A percentile compares a stretch with the other conserved stretches of the same genome.
phyloP scores from a whole-genome alignment of 1,140 invertebrate species.

The Bombus fervidus region DNA sequence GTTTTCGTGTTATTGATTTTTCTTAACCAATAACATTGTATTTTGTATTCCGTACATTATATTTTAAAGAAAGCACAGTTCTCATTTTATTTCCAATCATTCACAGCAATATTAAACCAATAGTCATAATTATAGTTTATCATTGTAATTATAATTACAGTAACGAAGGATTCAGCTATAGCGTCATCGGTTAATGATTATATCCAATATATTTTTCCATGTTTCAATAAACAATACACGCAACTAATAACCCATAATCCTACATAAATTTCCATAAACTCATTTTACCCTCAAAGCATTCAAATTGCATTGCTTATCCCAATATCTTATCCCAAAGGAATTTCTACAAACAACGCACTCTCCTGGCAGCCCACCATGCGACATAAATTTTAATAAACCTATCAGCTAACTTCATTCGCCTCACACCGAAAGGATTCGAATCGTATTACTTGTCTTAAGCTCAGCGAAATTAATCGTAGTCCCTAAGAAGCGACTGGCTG shows the following conservation, averaged over 20 bases:
- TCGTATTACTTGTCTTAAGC: background rate
- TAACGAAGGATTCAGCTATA: too few species aligned
- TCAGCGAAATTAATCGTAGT: constrained; percentile 37
- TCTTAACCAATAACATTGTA: too few species aligned
- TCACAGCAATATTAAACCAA: too few species aligned
- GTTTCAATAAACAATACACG: background rate
- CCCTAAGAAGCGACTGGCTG: constrained; percentile 5
- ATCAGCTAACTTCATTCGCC: background rate
- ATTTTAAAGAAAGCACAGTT: too few species aligned
- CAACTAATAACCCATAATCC: background rate
- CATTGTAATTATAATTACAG: too few species aligned
- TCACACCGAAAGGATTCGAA: background rate
- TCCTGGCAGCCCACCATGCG: background rate
- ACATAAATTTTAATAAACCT: background rate
- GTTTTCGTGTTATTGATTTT: background rate
- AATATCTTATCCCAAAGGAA: background rate
- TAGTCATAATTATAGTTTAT: too few species aligned
- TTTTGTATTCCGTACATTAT: too few species aligned
- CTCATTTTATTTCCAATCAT: too few species aligned
- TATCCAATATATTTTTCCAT: background rate
- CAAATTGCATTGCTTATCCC: too few species aligned
- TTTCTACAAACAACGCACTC: background rate
- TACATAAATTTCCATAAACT: background rate
- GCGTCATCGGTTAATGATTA: too few species aligned
- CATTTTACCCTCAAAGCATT: too few species aligned